Percentiles rank a stretch among this genome's conserved stretches.
Conservation (phyloP, 2,888 invertebrate species). For the Ophonus ardosiacus region DNA sequence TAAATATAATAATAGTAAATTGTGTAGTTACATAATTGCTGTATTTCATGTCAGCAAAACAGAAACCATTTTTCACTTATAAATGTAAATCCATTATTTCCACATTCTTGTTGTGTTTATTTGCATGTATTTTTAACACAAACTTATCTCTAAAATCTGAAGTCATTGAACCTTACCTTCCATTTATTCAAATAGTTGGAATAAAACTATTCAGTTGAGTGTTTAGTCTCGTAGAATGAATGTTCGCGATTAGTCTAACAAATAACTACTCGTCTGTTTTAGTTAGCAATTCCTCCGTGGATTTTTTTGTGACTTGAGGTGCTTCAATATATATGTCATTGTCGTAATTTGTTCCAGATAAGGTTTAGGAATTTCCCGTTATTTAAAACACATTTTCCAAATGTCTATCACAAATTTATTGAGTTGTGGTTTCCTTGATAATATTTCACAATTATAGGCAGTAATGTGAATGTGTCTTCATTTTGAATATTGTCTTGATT, state of each 20-base stretch:
- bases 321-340: neutral
- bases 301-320: neutral
- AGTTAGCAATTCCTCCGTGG: neutral
- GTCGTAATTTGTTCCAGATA: neutral
- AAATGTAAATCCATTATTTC: neutral
- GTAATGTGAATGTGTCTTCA: neutral
- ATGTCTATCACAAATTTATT: neutral
- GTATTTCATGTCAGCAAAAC: neutral
- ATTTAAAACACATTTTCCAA: neutral
- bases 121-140: neutral
- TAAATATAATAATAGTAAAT: neutral
- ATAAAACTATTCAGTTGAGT: neutral
- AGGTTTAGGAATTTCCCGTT: neutral
- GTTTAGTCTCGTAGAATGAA: neutral
- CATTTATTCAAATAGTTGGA: neutral
- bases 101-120: neutral
- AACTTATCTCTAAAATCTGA: neutral
- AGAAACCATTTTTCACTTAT: neutral
- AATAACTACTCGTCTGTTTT: neutral
- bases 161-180: neutral
- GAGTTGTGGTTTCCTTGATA: too few species aligned
- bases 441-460: neutral
- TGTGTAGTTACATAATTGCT: neutral
- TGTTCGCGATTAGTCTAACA: neutral
- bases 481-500: too few species aligned